These are phyloP conservation scores for Drosophila sp. DNA, from an alignment of 1,140 invertebrate species.

Conservation along the genomic window DNA sequence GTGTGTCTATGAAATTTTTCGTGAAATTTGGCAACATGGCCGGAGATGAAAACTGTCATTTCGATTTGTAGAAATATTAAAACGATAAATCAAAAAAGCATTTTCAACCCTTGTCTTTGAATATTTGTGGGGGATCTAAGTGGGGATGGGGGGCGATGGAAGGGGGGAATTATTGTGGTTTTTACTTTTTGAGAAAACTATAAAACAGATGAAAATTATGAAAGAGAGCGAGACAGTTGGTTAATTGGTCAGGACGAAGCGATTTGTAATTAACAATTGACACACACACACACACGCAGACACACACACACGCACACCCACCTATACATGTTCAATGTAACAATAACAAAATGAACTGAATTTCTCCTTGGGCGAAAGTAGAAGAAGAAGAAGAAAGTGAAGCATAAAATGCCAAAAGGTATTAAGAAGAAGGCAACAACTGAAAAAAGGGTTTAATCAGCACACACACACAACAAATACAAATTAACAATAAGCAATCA, in stretches of 20 bases:
- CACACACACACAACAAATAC: slow-evolving; percentile 61
- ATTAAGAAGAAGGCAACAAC: slow-evolving; percentile 54
- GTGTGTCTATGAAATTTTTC: slow-evolving; percentile 7
- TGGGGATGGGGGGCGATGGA: neutral
- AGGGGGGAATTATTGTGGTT: slow-evolving; percentile 1
- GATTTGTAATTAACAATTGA: slow-evolving; percentile 83
- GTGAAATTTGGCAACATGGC: slow-evolving; percentile 46
- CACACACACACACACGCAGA: slow-evolving; percentile 40
- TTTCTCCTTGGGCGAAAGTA: slow-evolving; percentile 18
- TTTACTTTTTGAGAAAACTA: slow-evolving; percentile 66
- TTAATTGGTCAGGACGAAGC: slow-evolving; percentile 67
- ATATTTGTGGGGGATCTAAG: neutral
- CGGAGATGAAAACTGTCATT: slow-evolving; percentile 55
- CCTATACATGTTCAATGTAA: slow-evolving; percentile 35
- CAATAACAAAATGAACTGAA: slow-evolving; percentile 63
- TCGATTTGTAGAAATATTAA: slow-evolving; percentile 75
- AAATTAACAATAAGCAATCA: slow-evolving; percentile 82
- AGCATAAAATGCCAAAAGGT: slow-evolving; percentile 78
- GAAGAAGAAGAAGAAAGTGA: slow-evolving; percentile 34
- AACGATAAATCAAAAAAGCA: slow-evolving; percentile 76
- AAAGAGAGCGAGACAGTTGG: slow-evolving; percentile 13
- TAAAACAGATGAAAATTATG: slow-evolving; percentile 65
- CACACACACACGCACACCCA: slow-evolving; percentile 20
- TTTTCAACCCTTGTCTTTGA: slow-evolving; percentile 52
- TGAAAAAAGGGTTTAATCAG: slow-evolving; percentile 81